Percentiles rank a stretch among this genome's conserved stretches.
Conservation (phyloP, 2,797 vertebrate species). For the Danio albolineatus region DNA sequence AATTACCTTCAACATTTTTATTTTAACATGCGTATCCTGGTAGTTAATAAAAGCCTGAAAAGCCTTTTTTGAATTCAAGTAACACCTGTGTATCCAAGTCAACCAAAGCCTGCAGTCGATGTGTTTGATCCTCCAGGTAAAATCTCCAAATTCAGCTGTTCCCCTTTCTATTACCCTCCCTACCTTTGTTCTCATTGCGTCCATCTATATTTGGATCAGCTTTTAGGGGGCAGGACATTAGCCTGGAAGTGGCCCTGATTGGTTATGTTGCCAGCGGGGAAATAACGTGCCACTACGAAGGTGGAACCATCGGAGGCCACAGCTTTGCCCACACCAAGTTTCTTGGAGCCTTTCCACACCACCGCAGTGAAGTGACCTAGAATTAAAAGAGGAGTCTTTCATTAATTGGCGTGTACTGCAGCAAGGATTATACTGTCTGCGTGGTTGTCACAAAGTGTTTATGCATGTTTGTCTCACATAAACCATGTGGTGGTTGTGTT, state of each 20-base stretch:
- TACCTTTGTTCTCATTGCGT: conserved; percentile 49
- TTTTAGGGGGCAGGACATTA: conserved; percentile 89
- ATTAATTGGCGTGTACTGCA: neutral
- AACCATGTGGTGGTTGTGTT: conserved; percentile 25
- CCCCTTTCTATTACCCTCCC: neutral
- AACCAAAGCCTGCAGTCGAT: conserved; percentile 15
- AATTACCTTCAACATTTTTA: neutral
- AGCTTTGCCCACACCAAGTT: conserved; percentile 93
- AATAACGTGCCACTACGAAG: conserved; percentile 96
- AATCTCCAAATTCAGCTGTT: conserved; percentile 19
- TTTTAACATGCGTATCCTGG: neutral
- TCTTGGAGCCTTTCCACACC: conserved; percentile 94
- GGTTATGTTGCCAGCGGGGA: conserved; percentile 93
- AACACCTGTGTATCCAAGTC: conserved; percentile 8
- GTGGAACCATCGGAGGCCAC: conserved; percentile 91
- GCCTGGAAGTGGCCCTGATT: conserved; percentile 95
- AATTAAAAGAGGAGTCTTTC: neutral
- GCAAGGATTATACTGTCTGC: neutral
- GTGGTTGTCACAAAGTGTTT: conserved; percentile 11
- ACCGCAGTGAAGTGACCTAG: conserved; percentile 97
- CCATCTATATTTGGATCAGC: conserved; percentile 67
- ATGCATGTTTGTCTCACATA: conserved; percentile 25
- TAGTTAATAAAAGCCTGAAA: conserved; percentile 13
- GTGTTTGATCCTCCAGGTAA: neutral
- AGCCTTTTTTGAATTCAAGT: conserved; percentile 44